Conservation (phyloP, 1,140 invertebrate species). For the Philaenus spumarius region DNA sequence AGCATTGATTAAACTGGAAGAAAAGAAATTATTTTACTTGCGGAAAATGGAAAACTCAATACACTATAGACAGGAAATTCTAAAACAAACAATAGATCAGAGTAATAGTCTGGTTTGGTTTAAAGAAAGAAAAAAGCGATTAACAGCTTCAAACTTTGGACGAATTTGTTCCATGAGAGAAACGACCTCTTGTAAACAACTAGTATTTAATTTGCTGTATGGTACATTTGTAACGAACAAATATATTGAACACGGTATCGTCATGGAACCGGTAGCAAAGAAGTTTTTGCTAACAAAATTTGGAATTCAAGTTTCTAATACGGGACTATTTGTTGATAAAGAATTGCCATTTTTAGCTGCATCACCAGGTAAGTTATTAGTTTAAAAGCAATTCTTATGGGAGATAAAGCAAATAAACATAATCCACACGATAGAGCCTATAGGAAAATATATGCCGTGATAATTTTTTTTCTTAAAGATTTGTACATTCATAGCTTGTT, state of each 20-base stretch:
- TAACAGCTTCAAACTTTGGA: background rate
- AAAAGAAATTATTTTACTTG: too few relatives aligned
- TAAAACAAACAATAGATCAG: constrained; percentile 36
- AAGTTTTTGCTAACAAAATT: background rate
- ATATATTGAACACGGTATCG: background rate
- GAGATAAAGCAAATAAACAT: too few relatives aligned
- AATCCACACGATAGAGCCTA: too few relatives aligned
- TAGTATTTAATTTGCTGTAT: background rate
- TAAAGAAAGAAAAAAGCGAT: background rate
- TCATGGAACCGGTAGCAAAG: background rate
- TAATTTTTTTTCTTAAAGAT: too few relatives aligned
- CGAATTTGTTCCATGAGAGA: background rate
- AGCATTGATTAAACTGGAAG: too few relatives aligned
- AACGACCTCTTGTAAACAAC: background rate
- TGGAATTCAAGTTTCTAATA: background rate
- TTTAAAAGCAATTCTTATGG: too few relatives aligned
- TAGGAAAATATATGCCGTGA: too few relatives aligned
- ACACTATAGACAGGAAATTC: too few relatives aligned
- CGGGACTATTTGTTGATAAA: background rate
- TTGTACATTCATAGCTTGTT: too few relatives aligned
- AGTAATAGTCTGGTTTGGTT: background rate
- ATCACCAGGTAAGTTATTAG: background rate
- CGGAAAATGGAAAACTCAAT: too few relatives aligned
- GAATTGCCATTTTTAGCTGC: background rate
- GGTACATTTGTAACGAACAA: background rate